phyloP scores from a whole-genome alignment of 2,113 vertebrate genomes.

The Cephalopholis sonnerati region DNA sequence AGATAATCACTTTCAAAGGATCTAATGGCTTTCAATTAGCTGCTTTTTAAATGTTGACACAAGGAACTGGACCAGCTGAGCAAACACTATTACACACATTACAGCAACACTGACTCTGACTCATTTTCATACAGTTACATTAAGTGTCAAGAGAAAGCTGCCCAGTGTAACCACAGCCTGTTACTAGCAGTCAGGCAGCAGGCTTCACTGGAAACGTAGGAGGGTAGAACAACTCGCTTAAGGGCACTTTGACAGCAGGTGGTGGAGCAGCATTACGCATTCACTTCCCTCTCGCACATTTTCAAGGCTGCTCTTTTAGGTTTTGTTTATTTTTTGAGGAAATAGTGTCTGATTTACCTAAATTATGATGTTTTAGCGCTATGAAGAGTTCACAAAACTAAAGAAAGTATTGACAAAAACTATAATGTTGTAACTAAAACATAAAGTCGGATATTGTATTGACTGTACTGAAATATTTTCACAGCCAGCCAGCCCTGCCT shows the following conservation, averaged over 20 bases:
- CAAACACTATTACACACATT: too few relatives aligned
- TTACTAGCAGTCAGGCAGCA: neutral
- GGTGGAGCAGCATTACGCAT: constrained; percentile 14
- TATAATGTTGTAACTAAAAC: too few relatives aligned
- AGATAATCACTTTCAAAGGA: neutral
- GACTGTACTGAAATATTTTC: too few relatives aligned
- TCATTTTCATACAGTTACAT: neutral
- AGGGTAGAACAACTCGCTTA: neutral
- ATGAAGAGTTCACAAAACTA: neutral
- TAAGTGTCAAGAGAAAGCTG: neutral
- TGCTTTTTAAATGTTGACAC: neutral
- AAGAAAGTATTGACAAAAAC: neutral
- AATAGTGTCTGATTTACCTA: neutral
- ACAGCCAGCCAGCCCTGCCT: neutral
- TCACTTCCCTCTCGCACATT: neutral
- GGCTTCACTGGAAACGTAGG: neutral
- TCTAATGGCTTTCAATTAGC: neutral
- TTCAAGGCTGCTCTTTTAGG: neutral
- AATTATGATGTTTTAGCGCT: neutral
- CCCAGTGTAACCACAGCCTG: neutral
- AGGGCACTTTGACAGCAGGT: neutral
- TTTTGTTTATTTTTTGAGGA: neutral
- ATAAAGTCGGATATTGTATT: too few relatives aligned
- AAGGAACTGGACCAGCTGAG: neutral
- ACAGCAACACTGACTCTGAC: neutral